A percentile compares a stretch with the other conserved stretches of the same genome.
phyloP scores from a whole-genome alignment of 1,140 invertebrate genomes.

The Cyrtorhinus lividipennis region DNA sequence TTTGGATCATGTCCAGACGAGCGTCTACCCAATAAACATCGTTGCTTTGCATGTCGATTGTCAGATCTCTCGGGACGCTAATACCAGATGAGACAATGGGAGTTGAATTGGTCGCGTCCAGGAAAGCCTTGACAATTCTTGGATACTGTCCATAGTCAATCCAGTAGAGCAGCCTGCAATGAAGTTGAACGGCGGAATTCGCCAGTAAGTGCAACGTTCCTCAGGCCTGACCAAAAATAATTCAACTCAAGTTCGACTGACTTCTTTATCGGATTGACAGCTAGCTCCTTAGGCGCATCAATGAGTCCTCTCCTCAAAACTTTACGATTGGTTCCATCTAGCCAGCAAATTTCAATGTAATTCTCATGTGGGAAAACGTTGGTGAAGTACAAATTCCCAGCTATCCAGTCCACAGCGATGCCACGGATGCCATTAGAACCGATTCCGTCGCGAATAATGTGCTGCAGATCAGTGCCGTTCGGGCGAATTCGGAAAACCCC shows the following conservation, averaged over 20 bases:
- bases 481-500: slow-evolving; percentile 83
- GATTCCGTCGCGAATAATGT: slow-evolving; percentile 78
- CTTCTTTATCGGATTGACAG: slow-evolving; percentile 90
- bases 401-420: slow-evolving; percentile 90
- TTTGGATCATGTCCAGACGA: slow-evolving; percentile 81
- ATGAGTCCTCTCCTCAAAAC: slow-evolving; percentile 83
- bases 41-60: slow-evolving; percentile 85
- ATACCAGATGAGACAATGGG: slow-evolving; percentile 82
- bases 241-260: slow-evolving; percentile 28
- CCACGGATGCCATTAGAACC: slow-evolving; percentile 90
- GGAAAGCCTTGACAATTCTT: slow-evolving; percentile 72
- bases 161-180: slow-evolving; percentile 69
- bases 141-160: slow-evolving; percentile 97
- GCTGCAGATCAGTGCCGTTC: slow-evolving; percentile 72
- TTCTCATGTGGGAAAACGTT: slow-evolving; percentile 97
- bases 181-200: too few relatives aligned
- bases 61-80: slow-evolving; percentile 78
- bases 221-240: slow-evolving; percentile 4
- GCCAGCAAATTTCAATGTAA: slow-evolving; percentile 84
- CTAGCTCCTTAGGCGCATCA: slow-evolving; percentile 82
- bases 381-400: slow-evolving; percentile 92
- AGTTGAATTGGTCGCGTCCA: slow-evolving; percentile 80
- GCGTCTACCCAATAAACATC: slow-evolving; percentile 98
- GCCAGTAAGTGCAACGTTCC: too few relatives aligned
- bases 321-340: slow-evolving; percentile 83